Conservation (phyloP, 1,140 invertebrate genomes). For the Papilio glaucus region DNA sequence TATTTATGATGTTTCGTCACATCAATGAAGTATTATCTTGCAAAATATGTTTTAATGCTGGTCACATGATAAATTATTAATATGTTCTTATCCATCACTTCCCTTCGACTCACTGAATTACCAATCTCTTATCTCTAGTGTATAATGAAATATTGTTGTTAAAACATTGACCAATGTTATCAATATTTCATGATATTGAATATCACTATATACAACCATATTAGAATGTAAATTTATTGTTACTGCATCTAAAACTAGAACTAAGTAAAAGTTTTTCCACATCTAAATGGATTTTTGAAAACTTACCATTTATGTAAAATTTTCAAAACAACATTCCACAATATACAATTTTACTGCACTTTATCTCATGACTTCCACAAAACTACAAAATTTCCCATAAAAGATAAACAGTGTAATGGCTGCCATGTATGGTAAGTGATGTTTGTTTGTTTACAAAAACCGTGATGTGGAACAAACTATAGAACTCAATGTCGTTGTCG, state of each 20-base stretch:
- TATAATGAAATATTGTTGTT: constrained; percentile 19
- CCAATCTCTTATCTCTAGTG: constrained; percentile 10
- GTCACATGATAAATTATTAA: not conserved
- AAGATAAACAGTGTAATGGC: no score
- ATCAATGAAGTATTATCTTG: not conserved
- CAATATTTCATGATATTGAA: not conserved
- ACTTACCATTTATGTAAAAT: no score
- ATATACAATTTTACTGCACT: no score
- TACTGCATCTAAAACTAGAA: not conserved
- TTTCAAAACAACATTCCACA: no score
- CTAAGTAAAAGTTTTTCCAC: no score
- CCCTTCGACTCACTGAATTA: constrained; percentile 5
- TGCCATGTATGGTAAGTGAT: no score
- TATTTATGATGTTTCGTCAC: no score
- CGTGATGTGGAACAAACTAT: no score
- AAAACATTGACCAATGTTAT: constrained; percentile 16
- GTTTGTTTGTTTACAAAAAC: no score
- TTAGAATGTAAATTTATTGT: not conserved
- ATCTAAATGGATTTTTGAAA: not conserved
- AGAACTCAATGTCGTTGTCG: no score
- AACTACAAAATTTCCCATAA: no score
- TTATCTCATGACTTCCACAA: no score
- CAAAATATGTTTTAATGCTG: not conserved
- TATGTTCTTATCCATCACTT: not conserved
- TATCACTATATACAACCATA: not conserved